Evolutionary conservation across 2,797 vertebrate species (phyloP), one percentile per base, ranked within the genome.

Genomic region (Takifugu rubripes): DNA sequence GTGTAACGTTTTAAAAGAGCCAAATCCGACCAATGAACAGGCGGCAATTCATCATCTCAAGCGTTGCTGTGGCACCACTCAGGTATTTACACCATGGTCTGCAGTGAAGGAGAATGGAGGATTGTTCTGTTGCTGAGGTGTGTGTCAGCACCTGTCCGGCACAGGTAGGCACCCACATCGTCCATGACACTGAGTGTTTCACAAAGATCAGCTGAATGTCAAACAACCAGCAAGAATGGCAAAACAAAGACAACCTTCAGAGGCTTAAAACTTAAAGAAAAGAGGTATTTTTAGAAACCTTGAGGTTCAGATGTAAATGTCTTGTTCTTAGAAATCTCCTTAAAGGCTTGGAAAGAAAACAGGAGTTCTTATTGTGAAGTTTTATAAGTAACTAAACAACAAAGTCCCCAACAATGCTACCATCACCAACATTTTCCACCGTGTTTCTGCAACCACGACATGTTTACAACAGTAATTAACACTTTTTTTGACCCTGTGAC

Each of bases 141-240:
- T 76, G 75, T 77, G 72, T 79, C 50, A 53, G 56, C 7, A 60
- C 51, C 72, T 51, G 73, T 69, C 70, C 70, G 44, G 55, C 62
- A 64, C 75, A 78, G 82, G 83, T 83, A 84, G 69, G 69, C 52
- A 63, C 85, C 84, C 85, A 72, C 84, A 86, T 79, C 82, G 52
- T 66, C 51, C 64, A 56, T 79, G 82, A 79, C 59, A 58, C 69
- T 63, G 57, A 81, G 64, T 70, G 54, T 89, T 88, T 89, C 70
- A 81, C 64, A 70, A 46, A 60, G 68, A 68, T 82, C 62, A 70
- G 65, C 64, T 65, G 87, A 90, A 90, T 87, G 88, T 90, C 88
- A 90, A 88, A 86, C 83, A 86, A 75, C 68, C 12, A 11, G 86
- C 88, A 89, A 91, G 84, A 72, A 75, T 78, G 88, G 87, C 75